Conservation (phyloP, 2,797 vertebrate genomes). For the Aeoliscus strigatus region DNA sequence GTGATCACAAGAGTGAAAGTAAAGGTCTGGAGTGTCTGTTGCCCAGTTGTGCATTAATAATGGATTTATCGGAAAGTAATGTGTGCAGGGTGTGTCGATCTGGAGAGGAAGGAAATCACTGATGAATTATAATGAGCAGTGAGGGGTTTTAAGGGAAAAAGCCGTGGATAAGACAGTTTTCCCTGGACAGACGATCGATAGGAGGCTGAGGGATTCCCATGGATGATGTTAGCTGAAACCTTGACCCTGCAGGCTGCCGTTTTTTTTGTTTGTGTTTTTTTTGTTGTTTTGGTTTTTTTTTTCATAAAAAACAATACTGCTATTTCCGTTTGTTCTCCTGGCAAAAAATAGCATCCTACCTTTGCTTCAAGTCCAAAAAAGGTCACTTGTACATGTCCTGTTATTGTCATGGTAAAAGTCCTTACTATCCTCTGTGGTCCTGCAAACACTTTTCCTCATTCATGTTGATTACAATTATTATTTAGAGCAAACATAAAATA, state of each 20-base stretch:
- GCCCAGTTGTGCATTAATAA: slow-evolving; percentile 70
- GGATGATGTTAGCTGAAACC: slow-evolving; percentile 47
- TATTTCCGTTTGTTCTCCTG: no score
- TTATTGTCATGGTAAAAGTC: no score
- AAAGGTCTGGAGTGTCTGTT: slow-evolving; percentile 45
- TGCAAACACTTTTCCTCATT: no score
- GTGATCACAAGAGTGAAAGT: slow-evolving; percentile 7
- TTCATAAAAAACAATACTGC: no score
- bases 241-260: slow-evolving; percentile 47
- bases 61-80: slow-evolving; percentile 66
- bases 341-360: no score
- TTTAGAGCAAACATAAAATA: no score
- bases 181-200: slow-evolving; percentile 61
- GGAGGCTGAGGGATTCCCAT: slow-evolving; percentile 58
- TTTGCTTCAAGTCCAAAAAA: no score
- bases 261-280: slow-evolving; percentile 13
- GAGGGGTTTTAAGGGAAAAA: slow-evolving; percentile 67
- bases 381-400: no score
- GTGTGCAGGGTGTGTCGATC: not conserved
- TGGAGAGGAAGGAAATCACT: slow-evolving; percentile 54
- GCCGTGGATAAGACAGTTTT: slow-evolving; percentile 46
- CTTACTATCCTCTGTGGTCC: no score
- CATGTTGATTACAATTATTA: no score
- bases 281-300: no score
- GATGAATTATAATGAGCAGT: slow-evolving; percentile 71